phyloP scores from a whole-genome alignment of 2,888 invertebrate genomes.

The Amiota minor region DNA sequence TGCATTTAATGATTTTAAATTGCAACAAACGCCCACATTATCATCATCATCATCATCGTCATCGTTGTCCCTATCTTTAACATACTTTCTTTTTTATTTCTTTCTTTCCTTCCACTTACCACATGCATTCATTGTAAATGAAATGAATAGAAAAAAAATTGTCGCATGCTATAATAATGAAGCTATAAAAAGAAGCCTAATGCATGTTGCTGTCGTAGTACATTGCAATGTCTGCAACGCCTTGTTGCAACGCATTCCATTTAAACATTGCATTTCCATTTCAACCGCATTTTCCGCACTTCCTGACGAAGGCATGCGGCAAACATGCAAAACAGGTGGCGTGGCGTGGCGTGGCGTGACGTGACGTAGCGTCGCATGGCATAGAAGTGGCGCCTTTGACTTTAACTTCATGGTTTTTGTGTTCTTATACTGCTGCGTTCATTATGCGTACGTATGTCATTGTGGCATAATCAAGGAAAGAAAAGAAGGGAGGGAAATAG shows the following conservation, averaged over 20 bases:
- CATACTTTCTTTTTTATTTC: too few species aligned
- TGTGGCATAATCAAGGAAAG: too few species aligned
- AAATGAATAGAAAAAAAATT: constrained; percentile 2
- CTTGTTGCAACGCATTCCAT: constrained; percentile 28
- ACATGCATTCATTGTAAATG: too few species aligned
- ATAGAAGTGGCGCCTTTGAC: not conserved
- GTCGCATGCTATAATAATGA: constrained; percentile 26
- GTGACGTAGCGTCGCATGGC: too few species aligned
- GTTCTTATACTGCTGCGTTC: not conserved
- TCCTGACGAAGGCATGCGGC: constrained; percentile 64
- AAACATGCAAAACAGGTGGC: constrained; percentile 24
- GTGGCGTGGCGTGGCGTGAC: too few species aligned
- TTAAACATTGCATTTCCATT: constrained; percentile 39
- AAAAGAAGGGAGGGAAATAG: too few species aligned
- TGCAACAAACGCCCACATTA: not conserved
- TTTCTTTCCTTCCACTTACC: too few species aligned
- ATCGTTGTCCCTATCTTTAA: too few species aligned
- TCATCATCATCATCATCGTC: not conserved
- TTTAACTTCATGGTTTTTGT: constrained; percentile 3
- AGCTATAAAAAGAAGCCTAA: constrained; percentile 16
- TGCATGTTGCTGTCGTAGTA: not conserved
- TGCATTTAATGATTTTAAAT: constrained; percentile 1
- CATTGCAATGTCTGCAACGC: not conserved
- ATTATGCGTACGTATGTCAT: not conserved
- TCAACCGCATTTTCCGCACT: constrained; percentile 72